Base-by-base conservation (phyloP, 2,113 vertebrate species). In the Pteropus alecto region DNA sequence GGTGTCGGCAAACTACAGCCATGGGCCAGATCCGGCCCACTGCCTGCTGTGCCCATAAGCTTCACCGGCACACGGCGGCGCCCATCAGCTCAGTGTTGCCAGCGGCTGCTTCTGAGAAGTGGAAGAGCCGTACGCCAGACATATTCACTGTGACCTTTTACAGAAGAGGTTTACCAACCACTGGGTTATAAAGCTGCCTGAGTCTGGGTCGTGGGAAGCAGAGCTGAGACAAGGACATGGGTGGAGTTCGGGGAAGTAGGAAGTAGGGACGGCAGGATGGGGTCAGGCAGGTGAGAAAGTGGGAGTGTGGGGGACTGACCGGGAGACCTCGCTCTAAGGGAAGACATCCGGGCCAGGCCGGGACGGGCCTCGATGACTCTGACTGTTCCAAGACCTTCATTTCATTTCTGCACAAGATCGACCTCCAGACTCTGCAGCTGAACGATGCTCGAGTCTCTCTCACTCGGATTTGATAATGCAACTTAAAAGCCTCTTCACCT, bases 81-180 rank as follows among this genome's bases (percentile, higher is more conserved):
- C 30, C 19, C 28, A 7, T 3, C 13, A 33, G 1, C 33, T 51
- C 41, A 2, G 0, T 3, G 15, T 24, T 5, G 30, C 7, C 3
- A 8, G 1, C 1, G 61, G 51, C 35, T 77, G 87, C 43, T 63
- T 67, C 61, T 1, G 22, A 35, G 41, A 68, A 10, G 65, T 5
- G 7, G 63, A 7, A 54, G 0, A 6, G 30, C 16, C 3, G 6
- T 4, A 7, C 3, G 33, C 19, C 16, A 0, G 3, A 6, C 26
- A 0, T 3, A 8, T 24, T 79, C 26, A 54, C 3, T 1, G 15
- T 51, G 41, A 16, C 58, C 48, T 26, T 43, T n/a, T 6, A 43
- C 30, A 63, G 94, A 21, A 38, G 19, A 71, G 13, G 9, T 28
- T 38, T 22, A 1, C 28, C 13, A 14, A 22, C 61, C 19, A 3